Percentiles rank a stretch among this genome's conserved stretches.
These are phyloP conservation scores for Polymixis lichenea DNA, from an alignment of 2,888 invertebrate species.

Conservation along the genomic window DNA sequence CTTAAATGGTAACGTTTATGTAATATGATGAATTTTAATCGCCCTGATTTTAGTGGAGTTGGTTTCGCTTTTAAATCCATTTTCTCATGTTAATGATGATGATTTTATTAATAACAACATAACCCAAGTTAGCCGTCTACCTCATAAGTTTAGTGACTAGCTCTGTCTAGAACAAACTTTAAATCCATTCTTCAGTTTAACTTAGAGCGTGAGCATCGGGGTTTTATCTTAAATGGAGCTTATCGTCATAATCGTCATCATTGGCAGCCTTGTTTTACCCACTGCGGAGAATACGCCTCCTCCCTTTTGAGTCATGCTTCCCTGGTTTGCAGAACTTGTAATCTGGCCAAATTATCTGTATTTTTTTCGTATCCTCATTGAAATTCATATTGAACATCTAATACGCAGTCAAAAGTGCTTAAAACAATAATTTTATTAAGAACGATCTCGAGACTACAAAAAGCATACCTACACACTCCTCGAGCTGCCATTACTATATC, in stretches of 20 bases:
- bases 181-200: background rate
- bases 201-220: background rate
- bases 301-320: too few relatives aligned
- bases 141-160: background rate
- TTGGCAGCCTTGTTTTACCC: too few relatives aligned
- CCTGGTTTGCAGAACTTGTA: too few relatives aligned
- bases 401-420: background rate
- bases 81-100: background rate
- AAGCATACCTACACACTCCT: constrained; percentile 63
- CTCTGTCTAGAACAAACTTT: background rate
- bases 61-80: background rate
- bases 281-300: too few relatives aligned
- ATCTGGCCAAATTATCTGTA: background rate
- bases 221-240: background rate
- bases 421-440: constrained; percentile 28
- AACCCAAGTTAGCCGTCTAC: background rate
- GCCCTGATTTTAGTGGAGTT: background rate
- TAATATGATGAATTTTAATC: constrained; percentile 21
- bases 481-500: constrained; percentile 65
- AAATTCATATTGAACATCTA: background rate
- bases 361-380: background rate
- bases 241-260: too few relatives aligned
- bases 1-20: constrained; percentile 10
- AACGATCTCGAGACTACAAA: constrained; percentile 56
- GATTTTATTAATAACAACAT: background rate